Base-by-base conservation (phyloP, 2,888 invertebrate genomes). In the Ptychoptera albimana region DNA sequence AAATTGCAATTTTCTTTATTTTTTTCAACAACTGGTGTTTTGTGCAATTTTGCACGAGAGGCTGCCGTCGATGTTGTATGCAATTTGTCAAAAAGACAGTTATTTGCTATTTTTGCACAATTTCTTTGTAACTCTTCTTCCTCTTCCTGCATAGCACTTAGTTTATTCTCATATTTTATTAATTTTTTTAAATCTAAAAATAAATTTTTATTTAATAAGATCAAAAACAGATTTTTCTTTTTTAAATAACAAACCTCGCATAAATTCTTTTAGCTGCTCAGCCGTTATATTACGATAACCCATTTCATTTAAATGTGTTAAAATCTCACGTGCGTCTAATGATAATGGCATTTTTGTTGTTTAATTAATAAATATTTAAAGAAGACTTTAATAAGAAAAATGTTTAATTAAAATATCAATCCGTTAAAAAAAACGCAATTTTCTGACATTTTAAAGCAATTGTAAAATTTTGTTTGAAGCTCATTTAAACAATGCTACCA, bases 201-300 rank as follows among this genome's bases (percentile, higher is more conserved):
- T 30, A 9, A 8, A 9, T 30, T 30, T n/a, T n/a, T n/a, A n/a
- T n/a, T n/a, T n/a, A n/a, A n/a, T n/a, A n/a, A 40, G 39, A 31
- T 30, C 39, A 40, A 31, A 31, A 31, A 40, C 13, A 40, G 11
- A 23, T n/a, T n/a, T n/a, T n/a, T n/a, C n/a, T n/a, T n/a, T n/a
- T n/a, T n/a, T 23, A 23, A 23, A 23, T 5, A 23, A 5, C 55
- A 58, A 66, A 83, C 85, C 84, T 72, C 74, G 77, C 57, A 85
- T 78, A 60, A 86, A 85, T 59, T 77, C 78, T 66, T 82, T 82
- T 44, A 85, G 66, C 57, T 83, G 80, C 60, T 76, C 72, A 13
- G 77, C 77, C 48, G 77, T 78, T 51, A 86, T 77, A 57, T 83
- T 82, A 45, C 75, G 72, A 57, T 82, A 83, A 46, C 85, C 85